Evolutionary conservation across 2,797 vertebrate species (phyloP).

Genomic region (Coendou prehensilis): DNA sequence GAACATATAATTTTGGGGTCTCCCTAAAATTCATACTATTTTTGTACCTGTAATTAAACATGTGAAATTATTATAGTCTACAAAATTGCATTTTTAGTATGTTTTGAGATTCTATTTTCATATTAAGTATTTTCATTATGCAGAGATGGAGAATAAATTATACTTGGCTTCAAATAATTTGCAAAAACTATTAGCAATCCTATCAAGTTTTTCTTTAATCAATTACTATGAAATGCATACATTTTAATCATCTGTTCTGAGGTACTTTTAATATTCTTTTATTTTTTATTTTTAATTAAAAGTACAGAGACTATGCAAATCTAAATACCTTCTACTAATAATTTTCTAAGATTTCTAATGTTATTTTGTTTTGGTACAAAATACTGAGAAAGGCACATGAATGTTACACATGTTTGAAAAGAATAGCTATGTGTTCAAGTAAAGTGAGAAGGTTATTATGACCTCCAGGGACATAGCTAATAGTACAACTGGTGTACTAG

Average conservation of each 20-base stretch:
- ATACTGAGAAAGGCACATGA: background rate
- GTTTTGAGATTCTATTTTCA: slow-evolving; percentile 68
- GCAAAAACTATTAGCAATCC: slow-evolving; percentile 11
- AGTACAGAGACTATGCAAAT: background rate
- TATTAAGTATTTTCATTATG: slow-evolving; percentile 62
- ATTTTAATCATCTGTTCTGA: slow-evolving; percentile 7
- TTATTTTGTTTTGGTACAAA: slow-evolving; percentile 35
- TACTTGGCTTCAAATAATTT: slow-evolving; percentile 46
- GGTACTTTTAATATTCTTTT: background rate
- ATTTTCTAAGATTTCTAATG: slow-evolving; percentile 11
- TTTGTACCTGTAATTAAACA: slow-evolving; percentile 35
- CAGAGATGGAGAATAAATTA: slow-evolving; percentile 52
- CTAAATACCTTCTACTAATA: background rate
- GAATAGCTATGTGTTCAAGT: background rate
- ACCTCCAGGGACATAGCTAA: background rate
- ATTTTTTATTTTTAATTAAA: background rate
- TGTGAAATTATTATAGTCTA: background rate
- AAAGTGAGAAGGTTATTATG: background rate
- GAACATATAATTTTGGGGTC: slow-evolving; percentile 24
- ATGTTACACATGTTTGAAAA: background rate
- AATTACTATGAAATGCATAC: slow-evolving; percentile 32
- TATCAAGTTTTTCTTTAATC: slow-evolving; percentile 54
- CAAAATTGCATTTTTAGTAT: slow-evolving; percentile 18
- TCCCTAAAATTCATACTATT: slow-evolving; percentile 32
- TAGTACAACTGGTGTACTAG: background rate